Conservation (phyloP, 2,888 invertebrate species). For the Hirtodrosophila confusa region DNA sequence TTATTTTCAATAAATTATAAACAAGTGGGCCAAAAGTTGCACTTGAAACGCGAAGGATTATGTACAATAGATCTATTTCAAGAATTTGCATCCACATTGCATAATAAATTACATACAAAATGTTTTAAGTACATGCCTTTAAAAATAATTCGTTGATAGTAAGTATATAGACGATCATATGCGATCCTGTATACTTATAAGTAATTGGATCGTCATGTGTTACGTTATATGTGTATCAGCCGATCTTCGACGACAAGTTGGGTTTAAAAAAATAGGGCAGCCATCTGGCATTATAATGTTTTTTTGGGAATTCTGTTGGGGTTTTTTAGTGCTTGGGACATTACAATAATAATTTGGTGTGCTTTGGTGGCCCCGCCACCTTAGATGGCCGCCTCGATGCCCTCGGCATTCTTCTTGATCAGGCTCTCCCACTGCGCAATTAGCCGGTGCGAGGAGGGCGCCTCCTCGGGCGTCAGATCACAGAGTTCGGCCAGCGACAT, state of each 20-base stretch:
- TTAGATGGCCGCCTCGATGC: conserved; percentile 62
- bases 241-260: conserved; percentile 5
- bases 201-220: background rate
- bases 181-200: background rate
- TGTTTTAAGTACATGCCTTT: conserved; percentile 58
- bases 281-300: conserved; percentile 1
- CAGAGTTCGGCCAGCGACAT: conserved; percentile 89
- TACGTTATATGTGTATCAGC: conserved; percentile 8
- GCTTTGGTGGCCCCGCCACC: conserved; percentile 35
- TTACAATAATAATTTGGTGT: conserved; percentile 76
- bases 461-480: conserved; percentile 87
- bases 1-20: conserved; percentile 66
- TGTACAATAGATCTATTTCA: conserved; percentile 60
- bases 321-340: conserved; percentile 43
- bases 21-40: conserved; percentile 51
- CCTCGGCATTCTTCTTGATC: conserved; percentile 86
- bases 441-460: conserved; percentile 89
- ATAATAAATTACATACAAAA: conserved; percentile 40
- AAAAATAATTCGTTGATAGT: conserved; percentile 68
- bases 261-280: conserved; percentile 24
- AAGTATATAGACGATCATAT: background rate
- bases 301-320: background rate
- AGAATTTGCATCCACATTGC: conserved; percentile 20
- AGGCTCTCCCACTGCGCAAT: conserved; percentile 93
- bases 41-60: conserved; percentile 67